A percentile compares a stretch with the other conserved stretches of the same genome.
phyloP scores from a whole-genome alignment of 2,888 invertebrate species.

The Cephus runcator region DNA sequence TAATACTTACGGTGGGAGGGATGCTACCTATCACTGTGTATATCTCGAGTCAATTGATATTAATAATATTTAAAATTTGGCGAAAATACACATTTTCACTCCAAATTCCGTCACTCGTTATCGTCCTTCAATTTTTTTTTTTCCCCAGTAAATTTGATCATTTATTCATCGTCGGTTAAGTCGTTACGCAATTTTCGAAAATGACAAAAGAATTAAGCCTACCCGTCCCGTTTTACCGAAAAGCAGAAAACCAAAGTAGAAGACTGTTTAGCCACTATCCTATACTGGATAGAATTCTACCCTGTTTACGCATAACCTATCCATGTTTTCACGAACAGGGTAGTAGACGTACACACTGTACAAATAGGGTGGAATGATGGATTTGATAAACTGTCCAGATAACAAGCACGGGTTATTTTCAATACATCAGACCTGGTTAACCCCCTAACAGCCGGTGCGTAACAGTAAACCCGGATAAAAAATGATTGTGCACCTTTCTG shows the following conservation, averaged over 20 bases:
- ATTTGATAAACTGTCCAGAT: conserved; percentile 51
- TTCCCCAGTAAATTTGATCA: too few relatives aligned
- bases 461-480: conserved; percentile 6
- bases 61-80: conserved; percentile 14
- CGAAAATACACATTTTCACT: neutral
- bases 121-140: neutral
- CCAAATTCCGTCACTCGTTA: neutral
- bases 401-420: conserved; percentile 46
- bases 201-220: neutral
- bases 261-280: neutral
- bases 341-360: conserved; percentile 11
- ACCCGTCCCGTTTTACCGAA: neutral
- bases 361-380: conserved; percentile 43
- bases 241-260: neutral
- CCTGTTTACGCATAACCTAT: conserved; percentile 9
- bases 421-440: conserved; percentile 47
- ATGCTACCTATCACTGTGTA: conserved; percentile 26
- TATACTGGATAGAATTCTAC: neutral
- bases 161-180: neutral
- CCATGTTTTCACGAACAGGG: conserved; percentile 1
- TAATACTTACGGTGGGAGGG: conserved; percentile 50
- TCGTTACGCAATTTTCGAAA: neutral
- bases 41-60: conserved; percentile 29
- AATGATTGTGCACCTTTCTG: conserved; percentile 17
- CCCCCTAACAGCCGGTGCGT: conserved; percentile 11